These are phyloP conservation scores for Vulpes lagopus DNA, from an alignment of 2,113 vertebrate species.

Conservation along the genomic window DNA sequence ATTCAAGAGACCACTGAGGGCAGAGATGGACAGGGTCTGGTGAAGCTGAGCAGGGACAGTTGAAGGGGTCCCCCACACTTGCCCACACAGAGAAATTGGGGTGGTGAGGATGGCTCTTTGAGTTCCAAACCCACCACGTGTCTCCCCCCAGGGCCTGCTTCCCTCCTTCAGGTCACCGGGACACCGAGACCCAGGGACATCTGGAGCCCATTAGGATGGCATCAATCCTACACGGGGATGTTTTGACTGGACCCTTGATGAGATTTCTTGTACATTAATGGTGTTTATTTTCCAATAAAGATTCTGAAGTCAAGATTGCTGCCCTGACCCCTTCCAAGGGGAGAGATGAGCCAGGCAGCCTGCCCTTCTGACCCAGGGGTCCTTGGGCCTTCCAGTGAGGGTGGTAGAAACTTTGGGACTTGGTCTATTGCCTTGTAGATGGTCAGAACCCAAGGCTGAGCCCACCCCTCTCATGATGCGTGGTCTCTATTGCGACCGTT, in stretches of 20 bases:
- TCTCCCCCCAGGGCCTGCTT: slow-evolving; percentile 71
- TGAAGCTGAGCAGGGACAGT: background rate
- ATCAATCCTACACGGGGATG: slow-evolving; percentile 86
- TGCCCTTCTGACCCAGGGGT: slow-evolving; percentile 53
- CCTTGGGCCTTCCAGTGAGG: slow-evolving; percentile 42
- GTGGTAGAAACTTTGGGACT: background rate
- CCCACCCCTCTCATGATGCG: background rate
- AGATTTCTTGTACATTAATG: slow-evolving; percentile 88
- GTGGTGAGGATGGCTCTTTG: slow-evolving; percentile 7
- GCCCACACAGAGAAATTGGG: slow-evolving; percentile 18
- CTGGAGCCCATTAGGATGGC: slow-evolving; percentile 87
- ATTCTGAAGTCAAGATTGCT: slow-evolving; percentile 86
- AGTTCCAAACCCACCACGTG: background rate
- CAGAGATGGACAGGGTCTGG: background rate
- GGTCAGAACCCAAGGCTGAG: background rate
- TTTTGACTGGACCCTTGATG: slow-evolving; percentile 89
- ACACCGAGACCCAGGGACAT: slow-evolving; percentile 85
- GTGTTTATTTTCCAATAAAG: slow-evolving; percentile 91
- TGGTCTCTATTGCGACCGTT: background rate
- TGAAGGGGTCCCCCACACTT: background rate
- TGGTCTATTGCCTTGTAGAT: background rate
- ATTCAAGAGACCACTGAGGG: background rate
- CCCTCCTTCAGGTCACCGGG: slow-evolving; percentile 80
- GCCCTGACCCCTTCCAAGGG: slow-evolving; percentile 82
- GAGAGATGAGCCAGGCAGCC: slow-evolving; percentile 76